These are phyloP conservation scores for Apis mellifera DNA, from an alignment of 1,140 invertebrate genomes.

Conservation along the genomic window Amel_HAv3.1 CM009946.2:3916501-3917000, in stretches of 20 bases:
- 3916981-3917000: no score
- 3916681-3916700: slow-evolving; percentile 43
- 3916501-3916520: slow-evolving; percentile 38
- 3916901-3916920: no score
- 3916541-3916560: slow-evolving; percentile 58
- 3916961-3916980: no score
- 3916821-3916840: neutral
- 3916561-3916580: slow-evolving; percentile 46
- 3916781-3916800: slow-evolving; percentile 3
- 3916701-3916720: slow-evolving; percentile 75
- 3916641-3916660: slow-evolving; percentile 55
- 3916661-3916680: slow-evolving; percentile 25
- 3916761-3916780: slow-evolving; percentile 30
- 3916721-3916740: slow-evolving; percentile 41
- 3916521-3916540: slow-evolving; percentile 55
- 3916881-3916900: neutral
- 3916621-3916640: slow-evolving; percentile 65
- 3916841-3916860: neutral
- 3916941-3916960: no score
- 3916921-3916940: no score
- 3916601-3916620: slow-evolving; percentile 47
- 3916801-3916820: slow-evolving; percentile 13
- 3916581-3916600: slow-evolving; percentile 28
- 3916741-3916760: slow-evolving; percentile 49
- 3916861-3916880: neutral